A percentile compares a stretch with the other conserved stretches of the same genome.
Evolutionary conservation across 2,888 invertebrate species (phyloP).

Genomic region (Heliothis peltigera): DNA sequence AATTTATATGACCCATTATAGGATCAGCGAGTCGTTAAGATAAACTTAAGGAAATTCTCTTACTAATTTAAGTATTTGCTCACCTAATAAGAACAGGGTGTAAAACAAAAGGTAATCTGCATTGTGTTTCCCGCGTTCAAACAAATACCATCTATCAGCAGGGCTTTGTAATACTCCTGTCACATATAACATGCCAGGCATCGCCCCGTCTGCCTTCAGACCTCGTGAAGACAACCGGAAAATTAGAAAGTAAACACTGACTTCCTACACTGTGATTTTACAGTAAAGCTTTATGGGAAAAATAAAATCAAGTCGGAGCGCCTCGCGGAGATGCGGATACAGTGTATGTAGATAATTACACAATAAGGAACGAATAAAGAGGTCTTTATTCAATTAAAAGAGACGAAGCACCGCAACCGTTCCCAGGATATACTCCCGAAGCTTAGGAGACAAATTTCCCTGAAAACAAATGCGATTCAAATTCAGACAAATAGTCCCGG

Average conservation of each 20-base stretch:
- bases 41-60: constrained; percentile 74
- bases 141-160: constrained; percentile 66
- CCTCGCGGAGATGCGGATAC: constrained; percentile 45
- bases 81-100: constrained; percentile 51
- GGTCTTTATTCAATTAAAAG: constrained; percentile 86
- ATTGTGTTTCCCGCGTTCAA: constrained; percentile 18
- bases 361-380: constrained; percentile 71
- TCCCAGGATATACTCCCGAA: constrained; percentile 79
- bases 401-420: constrained; percentile 78
- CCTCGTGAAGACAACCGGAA: constrained; percentile 87
- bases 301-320: constrained; percentile 59
- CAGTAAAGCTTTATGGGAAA: constrained; percentile 68
- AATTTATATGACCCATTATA: constrained; percentile 84
- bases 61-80: constrained; percentile 67
- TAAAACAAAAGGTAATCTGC: constrained; percentile 48
- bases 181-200: constrained; percentile 76
- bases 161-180: constrained; percentile 77
- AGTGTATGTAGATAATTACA: constrained; percentile 71
- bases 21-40: constrained; percentile 81
- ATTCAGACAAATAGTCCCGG: constrained; percentile 89
- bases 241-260: constrained; percentile 87
- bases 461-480: constrained; percentile 89
- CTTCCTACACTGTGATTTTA: constrained; percentile 72
- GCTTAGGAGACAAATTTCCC: constrained; percentile 88
- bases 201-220: constrained; percentile 75